phyloP scores from a whole-genome alignment of 2,113 vertebrate genomes.

The Stegostoma tigrinum region DNA sequence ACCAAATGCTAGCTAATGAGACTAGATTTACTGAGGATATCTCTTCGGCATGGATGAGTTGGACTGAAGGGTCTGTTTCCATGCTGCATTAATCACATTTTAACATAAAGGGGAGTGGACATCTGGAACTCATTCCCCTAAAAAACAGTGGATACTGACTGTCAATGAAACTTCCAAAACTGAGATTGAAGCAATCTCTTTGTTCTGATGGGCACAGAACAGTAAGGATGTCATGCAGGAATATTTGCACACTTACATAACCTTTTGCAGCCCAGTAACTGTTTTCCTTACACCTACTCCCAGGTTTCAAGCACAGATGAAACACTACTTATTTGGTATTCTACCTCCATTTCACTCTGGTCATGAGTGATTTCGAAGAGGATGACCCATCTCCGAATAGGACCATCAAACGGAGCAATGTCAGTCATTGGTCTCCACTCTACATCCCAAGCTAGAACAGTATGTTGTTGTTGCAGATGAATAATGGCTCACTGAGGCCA shows the following conservation, averaged over 20 bases:
- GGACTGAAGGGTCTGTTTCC: too few relatives aligned
- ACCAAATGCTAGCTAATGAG: too few relatives aligned
- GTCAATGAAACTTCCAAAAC: constrained; percentile 4
- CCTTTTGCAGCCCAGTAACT: not conserved
- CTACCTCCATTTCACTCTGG: not conserved
- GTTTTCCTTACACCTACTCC: not conserved
- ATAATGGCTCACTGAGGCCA: not conserved
- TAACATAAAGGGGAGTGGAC: not conserved
- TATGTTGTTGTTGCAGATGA: not conserved
- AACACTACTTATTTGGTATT: not conserved
- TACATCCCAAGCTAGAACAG: not conserved
- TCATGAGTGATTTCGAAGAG: not conserved
- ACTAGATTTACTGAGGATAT: too few relatives aligned
- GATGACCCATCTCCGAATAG: not conserved
- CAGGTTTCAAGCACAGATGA: not conserved
- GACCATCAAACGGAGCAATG: not conserved
- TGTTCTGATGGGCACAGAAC: not conserved
- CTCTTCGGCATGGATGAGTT: too few relatives aligned
- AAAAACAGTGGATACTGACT: not conserved
- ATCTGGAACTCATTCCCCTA: not conserved
- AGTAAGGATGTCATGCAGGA: not conserved
- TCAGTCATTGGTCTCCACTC: not conserved
- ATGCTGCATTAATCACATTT: not conserved
- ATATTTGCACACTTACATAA: not conserved
- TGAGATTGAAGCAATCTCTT: not conserved